A percentile compares a stretch with the other conserved stretches of the same genome.
These are phyloP conservation scores for Alauda arvensis DNA, from an alignment of 2,797 vertebrate genomes.

Conservation along the genomic window DNA sequence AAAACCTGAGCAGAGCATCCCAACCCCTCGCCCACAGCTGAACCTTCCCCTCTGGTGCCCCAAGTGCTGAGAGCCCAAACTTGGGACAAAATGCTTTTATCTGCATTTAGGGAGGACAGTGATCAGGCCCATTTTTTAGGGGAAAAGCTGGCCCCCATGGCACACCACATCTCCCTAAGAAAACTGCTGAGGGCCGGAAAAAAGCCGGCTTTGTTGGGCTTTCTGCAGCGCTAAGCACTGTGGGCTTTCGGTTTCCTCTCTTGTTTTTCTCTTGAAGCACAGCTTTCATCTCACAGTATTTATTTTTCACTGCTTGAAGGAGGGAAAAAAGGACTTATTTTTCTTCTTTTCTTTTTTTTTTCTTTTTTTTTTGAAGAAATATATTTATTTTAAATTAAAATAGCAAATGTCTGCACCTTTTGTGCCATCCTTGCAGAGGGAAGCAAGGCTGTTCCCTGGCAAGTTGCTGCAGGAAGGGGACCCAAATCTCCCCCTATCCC, in stretches of 20 bases:
- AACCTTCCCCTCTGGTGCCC: neutral
- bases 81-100: neutral
- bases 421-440: neutral
- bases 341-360: neutral
- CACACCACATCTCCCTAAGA: conserved; percentile 68
- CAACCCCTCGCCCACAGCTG: neutral
- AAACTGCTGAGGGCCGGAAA: conserved; percentile 65
- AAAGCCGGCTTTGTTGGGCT: conserved; percentile 74
- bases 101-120: neutral
- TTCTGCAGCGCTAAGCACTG: conserved; percentile 66
- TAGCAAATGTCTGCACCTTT: conserved; percentile 13
- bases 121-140: conserved; percentile 25
- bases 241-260: conserved; percentile 70
- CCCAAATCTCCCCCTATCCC: neutral
- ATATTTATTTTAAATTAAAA: conserved; percentile 53
- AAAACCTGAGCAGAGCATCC: neutral
- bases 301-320: conserved; percentile 60
- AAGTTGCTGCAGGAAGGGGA: neutral
- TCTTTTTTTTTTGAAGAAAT: neutral
- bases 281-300: conserved; percentile 70
- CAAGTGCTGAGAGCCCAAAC: neutral
- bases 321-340: neutral
- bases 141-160: conserved; percentile 36
- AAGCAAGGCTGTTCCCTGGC: neutral
- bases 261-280: conserved; percentile 66